Evolutionary conservation across 2,113 vertebrate species (phyloP).

Genomic region (Tachysurus fulvidraco): DNA sequence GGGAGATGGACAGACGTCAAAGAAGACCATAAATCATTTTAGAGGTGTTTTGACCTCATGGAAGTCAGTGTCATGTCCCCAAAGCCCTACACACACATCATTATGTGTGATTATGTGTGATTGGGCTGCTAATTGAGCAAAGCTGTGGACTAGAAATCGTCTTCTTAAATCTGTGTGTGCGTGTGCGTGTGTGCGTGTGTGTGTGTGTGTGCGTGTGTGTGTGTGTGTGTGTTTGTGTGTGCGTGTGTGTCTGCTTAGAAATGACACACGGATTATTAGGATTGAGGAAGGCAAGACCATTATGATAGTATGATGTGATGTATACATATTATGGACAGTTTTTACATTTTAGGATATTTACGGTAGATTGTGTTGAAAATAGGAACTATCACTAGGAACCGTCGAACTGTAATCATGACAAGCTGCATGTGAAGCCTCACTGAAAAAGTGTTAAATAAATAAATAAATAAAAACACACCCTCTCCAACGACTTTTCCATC

Average conservation of each 20-base stretch:
- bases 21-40: constrained; percentile 21
- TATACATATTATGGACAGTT: background rate
- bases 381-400: background rate
- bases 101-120: constrained; percentile 41
- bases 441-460: background rate
- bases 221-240: constrained; percentile 23
- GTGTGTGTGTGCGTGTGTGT: constrained; percentile 19
- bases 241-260: constrained; percentile 5
- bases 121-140: constrained; percentile 48
- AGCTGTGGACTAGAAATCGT: constrained; percentile 38
- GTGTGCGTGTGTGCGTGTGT: constrained; percentile 23
- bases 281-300: background rate
- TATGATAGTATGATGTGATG: background rate
- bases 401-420: background rate
- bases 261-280: background rate
- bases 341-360: background rate
- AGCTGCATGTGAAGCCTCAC: no score
- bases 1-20: constrained; percentile 15
- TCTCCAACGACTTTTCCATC: background rate
- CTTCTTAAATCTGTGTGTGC: constrained; percentile 4
- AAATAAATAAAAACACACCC: no score
- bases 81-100: constrained; percentile 22
- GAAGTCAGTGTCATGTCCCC: constrained; percentile 40
- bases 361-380: background rate
- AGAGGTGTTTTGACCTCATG: constrained; percentile 1